Percentiles rank a stretch among this genome's conserved stretches.
Conservation (phyloP, 2,888 invertebrate genomes). For the Tachina fera region DNA sequence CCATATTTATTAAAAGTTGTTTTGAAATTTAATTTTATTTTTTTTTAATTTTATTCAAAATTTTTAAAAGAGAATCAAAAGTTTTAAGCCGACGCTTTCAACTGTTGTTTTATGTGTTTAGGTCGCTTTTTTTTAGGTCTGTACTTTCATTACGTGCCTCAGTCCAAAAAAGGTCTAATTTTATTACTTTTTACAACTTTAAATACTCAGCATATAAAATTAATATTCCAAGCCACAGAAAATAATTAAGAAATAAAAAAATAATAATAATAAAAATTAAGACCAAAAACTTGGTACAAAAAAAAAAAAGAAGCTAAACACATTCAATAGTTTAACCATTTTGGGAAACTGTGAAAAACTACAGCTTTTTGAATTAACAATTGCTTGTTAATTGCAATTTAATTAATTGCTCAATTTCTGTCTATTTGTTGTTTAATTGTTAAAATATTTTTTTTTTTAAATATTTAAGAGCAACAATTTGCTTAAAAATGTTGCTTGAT, state of each 20-base stretch:
- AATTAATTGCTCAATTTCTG: constrained; percentile 68
- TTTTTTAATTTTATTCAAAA: constrained; percentile 23
- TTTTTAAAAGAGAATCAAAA: constrained; percentile 45
- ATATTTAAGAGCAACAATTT: constrained; percentile 15
- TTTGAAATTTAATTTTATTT: constrained; percentile 1
- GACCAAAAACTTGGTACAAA: constrained; percentile 13
- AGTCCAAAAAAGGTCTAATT: constrained; percentile 54
- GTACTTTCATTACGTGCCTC: constrained; percentile 55
- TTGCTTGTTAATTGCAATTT: constrained; percentile 65
- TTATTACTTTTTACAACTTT: constrained; percentile 25
- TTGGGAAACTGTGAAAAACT: constrained; percentile 35
- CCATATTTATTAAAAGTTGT: neutral
- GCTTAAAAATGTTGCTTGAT: constrained; percentile 14
- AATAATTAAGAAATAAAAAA: constrained; percentile 14
- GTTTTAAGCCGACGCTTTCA: constrained; percentile 42
- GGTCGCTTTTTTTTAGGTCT: constrained; percentile 1
- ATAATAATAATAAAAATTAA: constrained; percentile 20
- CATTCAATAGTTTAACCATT: constrained; percentile 26
- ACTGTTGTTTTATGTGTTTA: constrained; percentile 29
- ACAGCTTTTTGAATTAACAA: constrained; percentile 54
- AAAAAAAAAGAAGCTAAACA: neutral
- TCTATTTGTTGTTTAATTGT: constrained; percentile 2
- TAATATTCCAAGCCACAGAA: constrained; percentile 25
- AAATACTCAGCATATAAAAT: neutral
- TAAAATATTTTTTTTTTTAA: constrained; percentile 39